A percentile compares a stretch with the other conserved stretches of the same genome.
Conservation (phyloP, 2,888 invertebrate species). For the Lymantria dispar region DNA sequence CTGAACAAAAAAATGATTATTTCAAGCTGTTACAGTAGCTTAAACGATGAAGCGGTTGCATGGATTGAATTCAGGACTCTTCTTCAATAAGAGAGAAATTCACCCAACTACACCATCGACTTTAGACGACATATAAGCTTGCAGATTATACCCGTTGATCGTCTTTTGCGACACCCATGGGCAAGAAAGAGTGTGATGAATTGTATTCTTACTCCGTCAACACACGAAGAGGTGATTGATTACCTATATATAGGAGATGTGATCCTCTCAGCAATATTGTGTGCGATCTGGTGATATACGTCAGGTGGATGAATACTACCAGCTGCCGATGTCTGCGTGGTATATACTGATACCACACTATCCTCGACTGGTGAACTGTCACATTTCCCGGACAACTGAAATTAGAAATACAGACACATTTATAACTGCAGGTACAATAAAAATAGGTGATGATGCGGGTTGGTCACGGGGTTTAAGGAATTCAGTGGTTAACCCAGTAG, state of each 20-base stretch:
- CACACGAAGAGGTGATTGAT: not conserved
- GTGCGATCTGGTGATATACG: conserved; percentile 73
- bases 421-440: too few species aligned
- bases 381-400: conserved; percentile 51
- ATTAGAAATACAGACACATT: conserved; percentile 1
- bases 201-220: not conserved
- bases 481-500: too few species aligned
- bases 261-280: conserved; percentile 68
- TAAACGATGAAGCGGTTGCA: too few species aligned
- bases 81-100: too few species aligned
- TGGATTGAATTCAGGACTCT: too few species aligned
- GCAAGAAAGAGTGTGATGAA: not conserved
- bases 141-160: too few species aligned
- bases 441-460: too few species aligned
- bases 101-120: too few species aligned
- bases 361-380: conserved; percentile 48
- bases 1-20: too few species aligned
- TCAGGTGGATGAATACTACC: conserved; percentile 42
- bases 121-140: too few species aligned
- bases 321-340: conserved; percentile 48
- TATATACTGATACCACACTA: conserved; percentile 73
- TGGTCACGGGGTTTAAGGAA: too few species aligned
- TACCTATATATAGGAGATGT: conserved; percentile 72
- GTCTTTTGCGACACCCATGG: not conserved
- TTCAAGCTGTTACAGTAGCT: too few species aligned